phyloP scores from a whole-genome alignment of 1,140 invertebrate species.

The Paraescarpia echinospica region DNA sequence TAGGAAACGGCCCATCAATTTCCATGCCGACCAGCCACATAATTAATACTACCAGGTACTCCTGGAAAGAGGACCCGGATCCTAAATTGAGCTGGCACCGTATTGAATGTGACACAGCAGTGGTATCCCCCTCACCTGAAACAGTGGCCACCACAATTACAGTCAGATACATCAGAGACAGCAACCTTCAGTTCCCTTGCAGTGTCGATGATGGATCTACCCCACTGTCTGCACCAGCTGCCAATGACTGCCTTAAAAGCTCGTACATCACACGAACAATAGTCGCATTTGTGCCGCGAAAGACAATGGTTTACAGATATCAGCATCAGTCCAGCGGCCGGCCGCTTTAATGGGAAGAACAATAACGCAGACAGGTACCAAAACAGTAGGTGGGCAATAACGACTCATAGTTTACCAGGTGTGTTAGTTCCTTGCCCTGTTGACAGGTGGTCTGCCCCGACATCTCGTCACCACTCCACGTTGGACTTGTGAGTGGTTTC shows the following conservation, averaged over 20 bases:
- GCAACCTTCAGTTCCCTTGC: not conserved
- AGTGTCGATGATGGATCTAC: not conserved
- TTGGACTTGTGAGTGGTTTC: not conserved
- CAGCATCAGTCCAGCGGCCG: not conserved
- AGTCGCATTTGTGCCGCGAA: not conserved
- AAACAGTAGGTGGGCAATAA: not conserved
- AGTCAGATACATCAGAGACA: not conserved
- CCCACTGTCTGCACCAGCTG: not conserved
- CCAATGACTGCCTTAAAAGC: not conserved
- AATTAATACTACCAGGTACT: not conserved
- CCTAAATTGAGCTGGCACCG: not conserved
- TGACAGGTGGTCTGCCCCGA: not conserved
- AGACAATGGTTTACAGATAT: not conserved
- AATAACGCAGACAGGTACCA: not conserved
- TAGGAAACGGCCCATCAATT: not conserved
- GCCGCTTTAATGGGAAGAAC: not conserved
- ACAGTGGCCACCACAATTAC: not conserved
- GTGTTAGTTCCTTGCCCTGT: not conserved
- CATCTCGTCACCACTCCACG: not conserved
- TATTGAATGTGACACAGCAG: not conserved
- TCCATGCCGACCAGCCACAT: not conserved
- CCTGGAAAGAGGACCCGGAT: not conserved
- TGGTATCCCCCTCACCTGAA: not conserved
- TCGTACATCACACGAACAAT: not conserved
- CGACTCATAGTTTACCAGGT: not conserved